phyloP scores from a whole-genome alignment of 2,888 invertebrate species.

The Hymenopus coronatus region DNA sequence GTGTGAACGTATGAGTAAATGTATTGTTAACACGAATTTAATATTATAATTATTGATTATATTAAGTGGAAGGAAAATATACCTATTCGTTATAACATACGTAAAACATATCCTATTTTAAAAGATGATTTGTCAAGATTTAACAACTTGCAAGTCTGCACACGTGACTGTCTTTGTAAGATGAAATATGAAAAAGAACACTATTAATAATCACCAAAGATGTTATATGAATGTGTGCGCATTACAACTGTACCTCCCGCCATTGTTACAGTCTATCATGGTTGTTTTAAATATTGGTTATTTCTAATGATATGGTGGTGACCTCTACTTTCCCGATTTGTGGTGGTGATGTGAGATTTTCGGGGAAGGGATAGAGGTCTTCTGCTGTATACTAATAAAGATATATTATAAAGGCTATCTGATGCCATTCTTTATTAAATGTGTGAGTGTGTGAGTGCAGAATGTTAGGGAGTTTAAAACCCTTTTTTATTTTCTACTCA shows the following conservation, averaged over 20 bases:
- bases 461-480: not conserved
- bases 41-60: not conserved
- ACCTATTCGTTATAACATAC: constrained; percentile 15
- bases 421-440: not conserved
- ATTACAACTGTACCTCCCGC: constrained; percentile 18
- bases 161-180: constrained; percentile 1
- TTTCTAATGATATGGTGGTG: constrained; percentile 3
- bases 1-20: constrained; percentile 15
- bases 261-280: constrained; percentile 10
- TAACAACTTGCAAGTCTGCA: not conserved
- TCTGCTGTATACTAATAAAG: constrained; percentile 14
- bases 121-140: not conserved
- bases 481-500: not conserved
- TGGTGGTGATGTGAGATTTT: not conserved
- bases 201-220: not conserved
- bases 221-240: not conserved
- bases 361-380: constrained; percentile 2
- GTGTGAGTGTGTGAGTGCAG: not conserved
- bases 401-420: not conserved
- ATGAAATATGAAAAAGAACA: constrained; percentile 3
- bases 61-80: not conserved
- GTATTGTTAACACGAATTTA: constrained; percentile 6
- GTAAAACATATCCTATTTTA: constrained; percentile 19
- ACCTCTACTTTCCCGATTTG: not conserved
- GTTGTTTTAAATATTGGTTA: constrained; percentile 11